These are phyloP conservation scores for Platysternon megacephalum DNA, from an alignment of 2,113 vertebrate genomes.

Conservation along the genomic window DNA sequence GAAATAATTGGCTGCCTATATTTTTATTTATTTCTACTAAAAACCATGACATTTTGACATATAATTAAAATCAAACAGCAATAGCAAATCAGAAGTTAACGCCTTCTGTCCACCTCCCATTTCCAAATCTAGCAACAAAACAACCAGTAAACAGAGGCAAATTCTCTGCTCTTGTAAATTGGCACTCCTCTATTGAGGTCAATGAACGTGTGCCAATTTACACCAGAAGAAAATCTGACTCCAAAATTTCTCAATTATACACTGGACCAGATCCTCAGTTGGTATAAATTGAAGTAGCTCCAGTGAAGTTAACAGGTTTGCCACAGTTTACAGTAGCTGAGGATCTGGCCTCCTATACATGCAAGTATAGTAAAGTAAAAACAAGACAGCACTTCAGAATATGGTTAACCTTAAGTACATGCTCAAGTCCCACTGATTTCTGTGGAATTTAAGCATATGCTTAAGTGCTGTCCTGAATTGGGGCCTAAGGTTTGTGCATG, in stretches of 20 bases:
- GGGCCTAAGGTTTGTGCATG: background rate
- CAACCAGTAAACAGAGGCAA: background rate
- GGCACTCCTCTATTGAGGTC: background rate
- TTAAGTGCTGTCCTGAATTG: background rate
- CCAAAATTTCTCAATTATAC: background rate
- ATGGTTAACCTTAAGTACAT: background rate
- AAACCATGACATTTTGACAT: background rate
- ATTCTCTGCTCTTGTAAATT: background rate
- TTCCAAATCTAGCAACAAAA: background rate
- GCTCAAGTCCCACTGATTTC: background rate
- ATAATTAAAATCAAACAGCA: background rate
- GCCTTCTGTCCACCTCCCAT: background rate
- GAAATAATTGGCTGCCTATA: background rate
- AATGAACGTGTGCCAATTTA: background rate
- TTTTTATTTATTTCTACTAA: background rate
- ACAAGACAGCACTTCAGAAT: background rate
- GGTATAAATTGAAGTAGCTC: background rate
- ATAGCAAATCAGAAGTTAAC: background rate
- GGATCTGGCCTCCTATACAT: background rate
- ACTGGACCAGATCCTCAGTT: background rate
- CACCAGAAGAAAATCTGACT: background rate
- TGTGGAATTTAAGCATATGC: background rate
- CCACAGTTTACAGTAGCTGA: background rate
- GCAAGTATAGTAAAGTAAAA: background rate
- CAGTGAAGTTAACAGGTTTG: background rate